phyloP scores from a whole-genome alignment of 1,140 invertebrate species.

The Pogonus chalceus region DNA sequence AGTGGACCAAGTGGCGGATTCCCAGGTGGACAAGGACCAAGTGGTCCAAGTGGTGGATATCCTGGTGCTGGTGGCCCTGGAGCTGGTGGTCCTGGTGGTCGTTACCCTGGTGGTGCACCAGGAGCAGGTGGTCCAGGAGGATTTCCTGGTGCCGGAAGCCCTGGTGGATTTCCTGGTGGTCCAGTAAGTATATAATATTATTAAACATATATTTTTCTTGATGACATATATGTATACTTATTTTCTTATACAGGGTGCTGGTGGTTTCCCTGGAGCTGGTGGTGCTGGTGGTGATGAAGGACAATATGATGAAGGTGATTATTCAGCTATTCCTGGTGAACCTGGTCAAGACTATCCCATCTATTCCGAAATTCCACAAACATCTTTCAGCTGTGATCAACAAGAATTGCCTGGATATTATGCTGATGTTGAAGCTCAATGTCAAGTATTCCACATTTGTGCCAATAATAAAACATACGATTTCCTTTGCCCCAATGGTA shows the following conservation, averaged over 20 bases:
- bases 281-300: slow-evolving; percentile 38
- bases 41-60: slow-evolving; percentile 3
- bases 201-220: no score
- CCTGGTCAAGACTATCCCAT: slow-evolving; percentile 64
- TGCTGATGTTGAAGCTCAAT: slow-evolving; percentile 70
- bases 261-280: slow-evolving; percentile 14
- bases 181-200: no score
- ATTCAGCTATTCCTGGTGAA: slow-evolving; percentile 69
- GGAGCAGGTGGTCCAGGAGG: no score
- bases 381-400: slow-evolving; percentile 63
- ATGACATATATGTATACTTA: slow-evolving; percentile 15
- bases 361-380: slow-evolving; percentile 57
- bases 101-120: no score
- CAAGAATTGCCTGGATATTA: slow-evolving; percentile 76
- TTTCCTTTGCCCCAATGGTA: slow-evolving; percentile 83
- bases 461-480: slow-evolving; percentile 68
- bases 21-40: slow-evolving; percentile 13
- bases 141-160: no score
- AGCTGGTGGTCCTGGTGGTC: slow-evolving; percentile 15
- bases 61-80: slow-evolving; percentile 11
- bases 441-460: slow-evolving; percentile 81
- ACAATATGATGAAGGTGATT: slow-evolving; percentile 57
- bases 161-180: slow-evolving; percentile 22
- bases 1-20: slow-evolving; percentile 9
- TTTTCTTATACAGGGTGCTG: slow-evolving; percentile 15